Evolutionary conservation across 2,888 invertebrate species (phyloP), one percentile per base, ranked within the genome.

Genomic region (Drosophila picticornis): DNA sequence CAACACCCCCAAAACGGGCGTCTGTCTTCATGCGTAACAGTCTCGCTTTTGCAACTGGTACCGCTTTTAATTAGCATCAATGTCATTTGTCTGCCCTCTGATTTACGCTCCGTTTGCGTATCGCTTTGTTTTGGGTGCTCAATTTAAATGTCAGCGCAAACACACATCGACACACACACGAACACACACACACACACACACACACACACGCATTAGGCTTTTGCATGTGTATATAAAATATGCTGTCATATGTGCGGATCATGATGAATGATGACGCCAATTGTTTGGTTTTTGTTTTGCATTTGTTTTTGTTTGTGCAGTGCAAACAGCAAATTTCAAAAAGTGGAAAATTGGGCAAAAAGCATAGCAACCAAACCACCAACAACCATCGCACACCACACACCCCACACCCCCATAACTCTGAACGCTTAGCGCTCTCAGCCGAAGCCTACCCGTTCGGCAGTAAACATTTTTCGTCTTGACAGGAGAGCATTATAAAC

Each of bases 1-100:
- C 38, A 13, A 11, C 7, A 9, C 2, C 51, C 32, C 36, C 25
- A 7, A 16, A 7, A 27, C 29, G 38, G 4, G 13, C 31, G 46
- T 10, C 34, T 43, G 50, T 51, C 25, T 36, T 19, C 43, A 31
- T 38, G 53, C 46, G 22, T 51, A 57, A 31, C 43, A 59, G 40
- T 62, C 43, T 50, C 48, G 40, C 7, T 51, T 63, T 57, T 63
- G 78, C 63, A 63, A 75, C 68, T 79, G 79, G 60, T 72, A 74
- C 55, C 75, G 75, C 82, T 86, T 86, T 90, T 87, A 87, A 87
- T 87, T 87, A 88, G 80, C 87, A 88, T 86, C 87, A 90, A 84
- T 70, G 88, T 90, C 81, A 72, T 83, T 80, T 74, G 75, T 79
- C 59, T 76, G 67, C 68, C 70, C 68, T 75, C 66, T 69, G 76